Base-by-base conservation (phyloP, 2,113 vertebrate species). In the Dasypus novemcinctus region DNA sequence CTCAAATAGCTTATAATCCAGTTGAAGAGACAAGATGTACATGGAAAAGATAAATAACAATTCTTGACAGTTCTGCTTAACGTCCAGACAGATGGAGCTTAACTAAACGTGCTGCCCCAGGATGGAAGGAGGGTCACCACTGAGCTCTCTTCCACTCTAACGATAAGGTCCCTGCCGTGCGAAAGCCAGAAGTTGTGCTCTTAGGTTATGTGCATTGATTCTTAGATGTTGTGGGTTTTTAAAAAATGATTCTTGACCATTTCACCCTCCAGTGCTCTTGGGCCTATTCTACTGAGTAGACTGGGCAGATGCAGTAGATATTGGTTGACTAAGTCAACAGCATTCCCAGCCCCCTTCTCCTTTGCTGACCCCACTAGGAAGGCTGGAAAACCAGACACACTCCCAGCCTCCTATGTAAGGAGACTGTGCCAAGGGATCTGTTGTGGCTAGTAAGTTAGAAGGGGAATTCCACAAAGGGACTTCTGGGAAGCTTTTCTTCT, bases 1-100 rank as follows among this genome's bases (percentile, higher is more conserved):
- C 96, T 92, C 90, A 71, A 68, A 91, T 79, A 63, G 52, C 49
- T 90, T 69, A 15, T 66, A 38, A 92, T 80, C 43, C 93, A 71
- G 63, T 49, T 38, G 61, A 78, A 93, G 92, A 87, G 76, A 95
- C 64, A 80, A 92, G 41, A 33, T 29, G 84, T 78, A 36, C 72
- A 17, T 0, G 33, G 74, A 15, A 71, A 76, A 91, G 68, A 86
- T 29, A 91, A 68, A 72, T 21, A 92, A 57, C 43, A 12, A 52
- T 80, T 86, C 85, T 61, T 64, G 88, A 80, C 38, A 31, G 49
- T 29, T 46, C 33, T 25, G 80, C 89, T n/a, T 25, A 29, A 27
- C 1, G 31, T 54, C 54, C 72, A 46, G 4, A 25, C 1, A n/a
- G 29, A 23, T 33, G 59, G n/a, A 25, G 15, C 61, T 69, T 54